Evolutionary conservation across 2,797 vertebrate species (phyloP).

Genomic region (Molossus alvarezi): DNA sequence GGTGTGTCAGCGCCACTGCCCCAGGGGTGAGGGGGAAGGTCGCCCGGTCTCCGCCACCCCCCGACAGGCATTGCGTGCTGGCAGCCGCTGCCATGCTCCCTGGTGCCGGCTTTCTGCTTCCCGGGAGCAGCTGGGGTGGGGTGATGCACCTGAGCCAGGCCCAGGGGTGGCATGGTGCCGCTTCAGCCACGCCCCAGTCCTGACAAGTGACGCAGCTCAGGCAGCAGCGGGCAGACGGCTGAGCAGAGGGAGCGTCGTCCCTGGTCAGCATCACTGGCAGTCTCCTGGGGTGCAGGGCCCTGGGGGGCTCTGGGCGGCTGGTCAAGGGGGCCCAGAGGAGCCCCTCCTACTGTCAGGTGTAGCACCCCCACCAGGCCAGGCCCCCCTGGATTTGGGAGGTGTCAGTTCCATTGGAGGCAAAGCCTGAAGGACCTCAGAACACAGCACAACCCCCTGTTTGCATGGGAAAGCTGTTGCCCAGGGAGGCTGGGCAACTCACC

Average conservation of each 20-base stretch:
- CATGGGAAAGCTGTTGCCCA: not conserved
- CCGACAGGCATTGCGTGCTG: conserved; percentile 51
- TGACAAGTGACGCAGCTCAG: not conserved
- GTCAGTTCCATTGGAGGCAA: not conserved
- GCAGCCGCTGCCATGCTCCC: conserved; percentile 61
- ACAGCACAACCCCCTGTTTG: not conserved
- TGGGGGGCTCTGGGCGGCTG: not conserved
- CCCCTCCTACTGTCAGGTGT: not conserved
- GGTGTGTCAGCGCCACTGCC: not conserved
- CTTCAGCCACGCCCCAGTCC: not conserved
- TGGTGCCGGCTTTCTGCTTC: not conserved
- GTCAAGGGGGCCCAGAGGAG: not conserved
- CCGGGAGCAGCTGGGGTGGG: not conserved
- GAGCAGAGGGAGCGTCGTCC: accelerated
- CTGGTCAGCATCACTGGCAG: not conserved
- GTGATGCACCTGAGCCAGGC: not conserved
- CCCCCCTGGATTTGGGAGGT: not conserved
- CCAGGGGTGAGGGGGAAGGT: not conserved
- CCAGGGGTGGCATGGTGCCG: accelerated
- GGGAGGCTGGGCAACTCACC: no score
- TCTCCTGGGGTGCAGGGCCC: not conserved
- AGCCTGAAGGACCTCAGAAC: not conserved
- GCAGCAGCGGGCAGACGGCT: not conserved
- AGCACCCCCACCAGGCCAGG: not conserved
- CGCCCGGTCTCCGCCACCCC: conserved; percentile 30